Evolutionary conservation across 2,113 vertebrate genomes (phyloP).

Genomic region (Edolisoma coerulescens): DNA sequence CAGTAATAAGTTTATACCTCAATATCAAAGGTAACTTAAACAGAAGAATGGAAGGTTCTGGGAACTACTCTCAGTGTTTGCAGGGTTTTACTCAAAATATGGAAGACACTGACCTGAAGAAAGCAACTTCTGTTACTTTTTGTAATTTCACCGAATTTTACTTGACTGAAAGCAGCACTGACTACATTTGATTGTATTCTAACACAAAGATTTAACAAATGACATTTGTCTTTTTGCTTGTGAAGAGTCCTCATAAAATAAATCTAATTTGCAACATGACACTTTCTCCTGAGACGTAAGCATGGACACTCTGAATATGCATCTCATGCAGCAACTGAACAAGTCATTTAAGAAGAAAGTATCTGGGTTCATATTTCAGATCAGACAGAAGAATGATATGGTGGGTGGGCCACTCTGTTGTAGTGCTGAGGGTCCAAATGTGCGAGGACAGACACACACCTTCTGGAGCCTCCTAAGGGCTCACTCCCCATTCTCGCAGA

Average conservation of each 20-base stretch:
- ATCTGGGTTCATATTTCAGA: background rate
- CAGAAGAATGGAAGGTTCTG: background rate
- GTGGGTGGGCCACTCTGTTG: background rate
- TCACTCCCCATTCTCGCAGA: background rate
- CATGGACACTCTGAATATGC: background rate
- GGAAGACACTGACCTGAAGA: background rate
- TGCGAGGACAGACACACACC: background rate
- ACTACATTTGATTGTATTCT: background rate
- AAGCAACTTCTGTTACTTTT: background rate
- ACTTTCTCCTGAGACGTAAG: background rate
- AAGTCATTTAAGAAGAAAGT: background rate
- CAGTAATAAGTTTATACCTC: background rate
- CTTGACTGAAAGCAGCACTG: background rate
- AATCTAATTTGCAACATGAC: background rate
- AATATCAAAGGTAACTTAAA: background rate
- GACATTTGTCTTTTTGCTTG: background rate
- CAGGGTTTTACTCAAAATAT: background rate
- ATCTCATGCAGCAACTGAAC: background rate
- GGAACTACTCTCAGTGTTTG: background rate
- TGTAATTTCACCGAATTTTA: background rate
- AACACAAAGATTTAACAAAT: background rate
- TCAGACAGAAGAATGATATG: background rate
- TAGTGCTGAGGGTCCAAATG: background rate
- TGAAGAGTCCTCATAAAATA: background rate
- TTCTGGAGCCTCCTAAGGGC: background rate